Base-by-base conservation (phyloP, 1,140 invertebrate species). In the Megathymus violae region DNA sequence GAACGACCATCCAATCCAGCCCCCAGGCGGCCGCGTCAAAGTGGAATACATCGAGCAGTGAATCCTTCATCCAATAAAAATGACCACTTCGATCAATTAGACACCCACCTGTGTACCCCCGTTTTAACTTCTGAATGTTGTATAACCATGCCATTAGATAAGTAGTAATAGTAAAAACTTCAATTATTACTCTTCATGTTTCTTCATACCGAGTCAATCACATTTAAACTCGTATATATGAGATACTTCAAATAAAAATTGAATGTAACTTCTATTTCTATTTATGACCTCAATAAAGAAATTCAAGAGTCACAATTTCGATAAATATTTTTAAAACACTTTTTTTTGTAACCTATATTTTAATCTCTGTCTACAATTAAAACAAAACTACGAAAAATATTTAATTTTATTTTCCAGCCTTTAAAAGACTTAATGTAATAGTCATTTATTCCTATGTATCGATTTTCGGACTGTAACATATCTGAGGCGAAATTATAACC, bases 121-220 rank as follows among this genome's bases (percentile, higher is more conserved):
- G 19, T 27, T 54, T 54, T 41, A 51, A 54, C n/a, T 54, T 38
- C 51, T 19, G 38, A 43, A 27, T 54, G 36, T 43, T 40, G 22
- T 50, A 14, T 36, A 50, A 16, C 47, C 13, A 48, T 50, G 11
- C 31, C 31, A 34, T 34, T 50, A 50, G 47, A 10, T 3, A 15
- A 36, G 5, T 17, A 50, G 27, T 34, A 34, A 15, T 36, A 50
- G 34, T 36, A 36, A 11, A 0, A 1, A 36, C 34, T 36, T 36
- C 34, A 36, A 36, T 36, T 31, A 31, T 31, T 7, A 11, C 34
- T 36, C 34, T 36, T 11, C 34, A n/a, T 36, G 34, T 36, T 11
- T 11, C 34, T 36, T 36, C 3, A 31, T 31, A 31, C 3, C 0
- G 34, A 36, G 34, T 36, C 34, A 36, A 36, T 11, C 34, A 11